Conservation (phyloP, 2,113 vertebrate species). For the Chaetodon trifascialis region DNA sequence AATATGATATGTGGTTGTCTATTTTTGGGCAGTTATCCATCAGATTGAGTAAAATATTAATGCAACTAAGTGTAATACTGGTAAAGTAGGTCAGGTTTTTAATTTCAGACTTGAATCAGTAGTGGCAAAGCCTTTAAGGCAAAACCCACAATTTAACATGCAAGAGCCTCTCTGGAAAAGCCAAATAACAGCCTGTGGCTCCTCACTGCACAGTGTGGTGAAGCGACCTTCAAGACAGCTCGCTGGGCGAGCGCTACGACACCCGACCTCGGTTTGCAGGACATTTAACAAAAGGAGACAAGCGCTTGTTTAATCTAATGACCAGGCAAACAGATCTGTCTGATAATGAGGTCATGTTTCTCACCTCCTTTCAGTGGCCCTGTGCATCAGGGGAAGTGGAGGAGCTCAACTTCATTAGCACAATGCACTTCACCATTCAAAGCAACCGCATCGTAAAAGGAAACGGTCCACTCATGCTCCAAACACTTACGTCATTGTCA, state of each 20-base stretch:
- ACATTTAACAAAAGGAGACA: conserved; percentile 58
- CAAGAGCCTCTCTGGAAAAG: conserved; percentile 22
- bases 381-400: conserved; percentile 24
- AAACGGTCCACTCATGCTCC: neutral
- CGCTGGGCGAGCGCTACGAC: conserved; percentile 9
- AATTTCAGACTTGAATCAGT: conserved; percentile 37
- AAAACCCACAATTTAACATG: conserved; percentile 29
- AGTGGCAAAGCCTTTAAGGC: neutral
- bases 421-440: conserved; percentile 7
- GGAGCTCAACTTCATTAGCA: conserved; percentile 34
- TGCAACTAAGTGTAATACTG: neutral
- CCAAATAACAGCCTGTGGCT: conserved; percentile 25
- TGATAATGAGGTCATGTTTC: conserved; percentile 66
- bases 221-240: conserved; percentile 15
- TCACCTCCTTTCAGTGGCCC: conserved; percentile 25
- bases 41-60: neutral
- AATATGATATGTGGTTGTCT: neutral
- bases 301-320: conserved; percentile 70
- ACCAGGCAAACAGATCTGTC: conserved; percentile 54
- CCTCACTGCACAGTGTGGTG: neutral
- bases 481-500: neutral
- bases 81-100: conserved; percentile 22
- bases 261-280: conserved; percentile 46
- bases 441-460: conserved; percentile 30
- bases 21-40: neutral